These are phyloP conservation scores for Subanguina moxae DNA, from an alignment of 1,140 invertebrate genomes.

Conservation along the genomic window DNA sequence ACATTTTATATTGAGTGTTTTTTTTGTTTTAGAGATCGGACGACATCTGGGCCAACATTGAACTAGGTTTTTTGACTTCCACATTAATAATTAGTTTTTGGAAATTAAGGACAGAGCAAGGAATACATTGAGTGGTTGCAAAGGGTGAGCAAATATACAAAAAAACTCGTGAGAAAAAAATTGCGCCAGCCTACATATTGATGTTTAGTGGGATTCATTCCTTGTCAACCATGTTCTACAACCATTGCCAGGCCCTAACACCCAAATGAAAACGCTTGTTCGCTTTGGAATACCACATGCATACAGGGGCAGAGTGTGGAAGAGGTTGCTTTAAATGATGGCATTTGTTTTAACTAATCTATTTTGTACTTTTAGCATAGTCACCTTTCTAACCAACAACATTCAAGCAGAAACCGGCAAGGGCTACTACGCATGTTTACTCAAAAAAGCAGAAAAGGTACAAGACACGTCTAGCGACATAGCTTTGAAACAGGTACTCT, in stretches of 20 bases:
- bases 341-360: not conserved
- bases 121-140: constrained; percentile 41
- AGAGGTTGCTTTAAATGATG: not conserved
- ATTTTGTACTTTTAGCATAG: constrained; percentile 28
- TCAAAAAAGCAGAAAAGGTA: constrained; percentile 37
- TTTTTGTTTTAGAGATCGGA: constrained; percentile 19
- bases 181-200: not conserved
- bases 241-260: constrained; percentile 10
- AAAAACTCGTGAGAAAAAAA: not conserved
- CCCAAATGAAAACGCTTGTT: constrained; percentile 58
- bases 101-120: constrained; percentile 16
- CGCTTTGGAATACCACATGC: constrained; percentile 59
- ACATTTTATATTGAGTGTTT: too few species aligned
- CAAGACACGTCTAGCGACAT: constrained; percentile 42
- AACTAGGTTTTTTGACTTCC: constrained; percentile 5
- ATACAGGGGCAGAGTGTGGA: constrained; percentile 36
- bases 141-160: not conserved
- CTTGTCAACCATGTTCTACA: constrained; percentile 40
- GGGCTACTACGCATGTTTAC: constrained; percentile 58
- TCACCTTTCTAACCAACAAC: constrained; percentile 43
- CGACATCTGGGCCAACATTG: constrained; percentile 33
- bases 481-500: constrained; percentile 56
- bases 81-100: not conserved
- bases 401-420: constrained; percentile 47
- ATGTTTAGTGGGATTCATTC: constrained; percentile 37